Evolutionary conservation across 2,113 vertebrate genomes (phyloP).

Genomic region (Ctenodactylus gundi): DNA sequence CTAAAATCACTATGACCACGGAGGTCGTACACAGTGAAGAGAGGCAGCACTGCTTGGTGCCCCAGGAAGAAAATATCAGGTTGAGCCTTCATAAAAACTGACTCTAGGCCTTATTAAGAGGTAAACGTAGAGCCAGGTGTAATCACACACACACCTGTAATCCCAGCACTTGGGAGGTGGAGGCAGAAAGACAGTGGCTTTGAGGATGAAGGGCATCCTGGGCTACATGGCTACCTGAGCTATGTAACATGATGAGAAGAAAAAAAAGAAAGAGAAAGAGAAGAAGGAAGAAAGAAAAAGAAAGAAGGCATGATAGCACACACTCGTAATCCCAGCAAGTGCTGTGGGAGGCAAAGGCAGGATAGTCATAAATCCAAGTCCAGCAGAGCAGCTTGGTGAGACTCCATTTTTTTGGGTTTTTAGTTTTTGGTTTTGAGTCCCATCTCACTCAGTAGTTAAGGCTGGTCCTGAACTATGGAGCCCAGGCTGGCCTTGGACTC

Average conservation of each 20-base stretch:
- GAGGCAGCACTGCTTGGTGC: not conserved
- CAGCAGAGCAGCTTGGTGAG: no score
- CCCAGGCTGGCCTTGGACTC: not conserved
- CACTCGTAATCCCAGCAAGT: no score
- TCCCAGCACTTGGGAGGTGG: not conserved
- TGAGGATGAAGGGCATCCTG: no score
- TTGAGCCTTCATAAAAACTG: not conserved
- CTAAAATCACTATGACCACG: not conserved
- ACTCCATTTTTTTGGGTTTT: no score
- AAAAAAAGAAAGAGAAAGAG: no score
- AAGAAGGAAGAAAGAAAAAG: no score
- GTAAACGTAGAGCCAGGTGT: not conserved
- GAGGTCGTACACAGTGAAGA: not conserved
- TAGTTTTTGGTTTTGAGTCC: not conserved
- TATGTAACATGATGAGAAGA: no score
- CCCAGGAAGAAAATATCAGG: not conserved
- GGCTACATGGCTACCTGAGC: no score
- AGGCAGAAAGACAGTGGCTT: not conserved
- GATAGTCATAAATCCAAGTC: no score
- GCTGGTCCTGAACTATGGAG: not conserved
- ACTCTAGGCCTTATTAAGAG: not conserved
- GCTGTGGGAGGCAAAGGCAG: no score
- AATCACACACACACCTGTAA: not conserved
- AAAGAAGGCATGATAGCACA: no score
- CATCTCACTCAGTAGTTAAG: not conserved